A percentile compares a stretch with the other conserved stretches of the same genome.
Evolutionary conservation across 2,113 vertebrate species (phyloP).

Genomic region (Ctenomys sociabilis): DNA sequence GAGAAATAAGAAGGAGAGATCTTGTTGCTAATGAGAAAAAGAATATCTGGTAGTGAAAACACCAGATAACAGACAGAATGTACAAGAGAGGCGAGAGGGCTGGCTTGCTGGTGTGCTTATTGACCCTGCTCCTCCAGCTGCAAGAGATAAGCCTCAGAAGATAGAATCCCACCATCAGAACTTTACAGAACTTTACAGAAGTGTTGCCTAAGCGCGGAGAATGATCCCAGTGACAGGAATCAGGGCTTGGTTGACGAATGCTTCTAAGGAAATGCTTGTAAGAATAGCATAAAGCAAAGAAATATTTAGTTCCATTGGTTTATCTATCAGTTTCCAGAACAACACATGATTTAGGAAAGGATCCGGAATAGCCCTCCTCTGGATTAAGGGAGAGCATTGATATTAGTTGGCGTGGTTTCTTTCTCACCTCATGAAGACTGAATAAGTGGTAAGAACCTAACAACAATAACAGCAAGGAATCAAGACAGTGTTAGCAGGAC

Average conservation of each 20-base stretch:
- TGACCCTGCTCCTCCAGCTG: not conserved
- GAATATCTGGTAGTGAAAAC: not conserved
- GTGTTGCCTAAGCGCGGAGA: not conserved
- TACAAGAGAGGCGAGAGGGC: not conserved
- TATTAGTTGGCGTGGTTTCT: not conserved
- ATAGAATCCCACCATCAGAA: not conserved
- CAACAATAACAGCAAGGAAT: not conserved
- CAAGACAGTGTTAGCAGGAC: not conserved
- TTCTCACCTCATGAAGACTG: not conserved
- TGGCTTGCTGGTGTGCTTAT: not conserved
- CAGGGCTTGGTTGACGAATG: not conserved
- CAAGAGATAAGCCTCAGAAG: not conserved
- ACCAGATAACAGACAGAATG: not conserved
- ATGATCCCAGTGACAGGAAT: not conserved
- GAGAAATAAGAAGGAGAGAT: not conserved
- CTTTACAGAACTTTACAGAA: not conserved
- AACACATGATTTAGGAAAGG: not conserved
- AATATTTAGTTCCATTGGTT: not conserved
- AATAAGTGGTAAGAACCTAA: not conserved
- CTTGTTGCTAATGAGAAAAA: not conserved
- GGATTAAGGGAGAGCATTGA: not conserved
- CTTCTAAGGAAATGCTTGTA: not conserved
- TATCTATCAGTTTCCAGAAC: not conserved
- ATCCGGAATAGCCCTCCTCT: not conserved
- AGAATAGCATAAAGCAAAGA: not conserved